phyloP scores from a whole-genome alignment of 1,140 invertebrate genomes.

The Zophobas morio region DNA sequence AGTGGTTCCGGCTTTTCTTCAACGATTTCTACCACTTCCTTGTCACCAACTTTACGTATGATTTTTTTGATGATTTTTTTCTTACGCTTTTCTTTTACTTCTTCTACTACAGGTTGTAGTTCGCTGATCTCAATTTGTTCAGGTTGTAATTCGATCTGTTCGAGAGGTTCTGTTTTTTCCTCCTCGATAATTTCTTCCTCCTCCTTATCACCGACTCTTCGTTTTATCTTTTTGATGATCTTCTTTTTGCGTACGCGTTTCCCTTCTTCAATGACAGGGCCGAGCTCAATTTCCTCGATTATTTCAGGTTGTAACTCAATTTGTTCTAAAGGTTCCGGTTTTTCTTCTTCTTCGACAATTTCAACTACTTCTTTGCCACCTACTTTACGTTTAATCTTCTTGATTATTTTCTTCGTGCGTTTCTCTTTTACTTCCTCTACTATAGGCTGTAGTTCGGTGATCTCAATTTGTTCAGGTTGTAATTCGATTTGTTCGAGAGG shows the following conservation, averaged over 20 bases:
- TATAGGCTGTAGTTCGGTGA: too few species aligned
- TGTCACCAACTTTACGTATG: slow-evolving; percentile 50
- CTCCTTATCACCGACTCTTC: slow-evolving; percentile 51
- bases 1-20: slow-evolving; percentile 5
- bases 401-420: too few species aligned
- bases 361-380: too few species aligned
- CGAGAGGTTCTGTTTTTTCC: slow-evolving; percentile 12
- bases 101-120: slow-evolving; percentile 51
- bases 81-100: slow-evolving; percentile 60
- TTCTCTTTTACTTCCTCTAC: too few species aligned
- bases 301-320: too few species aligned
- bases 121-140: background rate
- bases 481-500: too few species aligned
- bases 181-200: slow-evolving; percentile 12
- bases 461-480: too few species aligned
- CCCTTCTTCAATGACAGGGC: too few species aligned
- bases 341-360: too few species aligned
- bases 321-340: too few species aligned
- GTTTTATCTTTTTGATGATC: slow-evolving; percentile 52
- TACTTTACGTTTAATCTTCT: too few species aligned
- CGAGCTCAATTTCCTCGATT: too few species aligned
- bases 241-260: slow-evolving; percentile 49
- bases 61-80: slow-evolving; percentile 51
- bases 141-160: slow-evolving; percentile 15
- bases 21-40: slow-evolving; percentile 46